Conservation (phyloP, 23 tunicate genomes). For the Trididemnum miniatum region DNA sequence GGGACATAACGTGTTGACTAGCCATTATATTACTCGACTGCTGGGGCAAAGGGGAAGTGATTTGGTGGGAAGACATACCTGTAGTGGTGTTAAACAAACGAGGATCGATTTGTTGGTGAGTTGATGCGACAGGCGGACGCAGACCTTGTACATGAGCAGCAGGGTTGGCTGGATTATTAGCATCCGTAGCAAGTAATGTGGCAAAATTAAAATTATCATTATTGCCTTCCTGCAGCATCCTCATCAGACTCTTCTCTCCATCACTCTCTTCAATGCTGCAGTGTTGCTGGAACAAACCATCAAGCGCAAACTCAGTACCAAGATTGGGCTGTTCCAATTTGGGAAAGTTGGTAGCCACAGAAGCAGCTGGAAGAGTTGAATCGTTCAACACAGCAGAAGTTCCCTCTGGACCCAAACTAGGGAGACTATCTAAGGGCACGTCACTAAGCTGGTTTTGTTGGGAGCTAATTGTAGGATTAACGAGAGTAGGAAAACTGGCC, state of each 20-base stretch:
- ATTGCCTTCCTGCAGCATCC: neutral
- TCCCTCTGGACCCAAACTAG: constrained; percentile 26
- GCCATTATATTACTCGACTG: neutral
- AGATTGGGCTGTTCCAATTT: constrained; percentile 8
- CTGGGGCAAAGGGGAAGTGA: neutral
- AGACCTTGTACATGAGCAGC: neutral
- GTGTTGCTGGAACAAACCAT: neutral
- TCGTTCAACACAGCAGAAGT: constrained; percentile 9
- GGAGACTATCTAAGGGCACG: constrained; percentile 18
- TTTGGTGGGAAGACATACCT: neutral
- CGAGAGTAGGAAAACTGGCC: neutral
- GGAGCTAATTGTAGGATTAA: neutral
- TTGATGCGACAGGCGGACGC: neutral
- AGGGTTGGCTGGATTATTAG: neutral
- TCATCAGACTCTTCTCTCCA: neutral
- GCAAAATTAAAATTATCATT: too few relatives aligned
- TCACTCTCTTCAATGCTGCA: constrained; percentile 28
- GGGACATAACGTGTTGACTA: neutral
- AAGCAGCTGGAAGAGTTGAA: neutral
- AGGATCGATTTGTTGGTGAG: neutral
- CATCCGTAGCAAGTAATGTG: too few relatives aligned
- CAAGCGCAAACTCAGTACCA: neutral
- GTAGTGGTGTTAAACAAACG: too few relatives aligned
- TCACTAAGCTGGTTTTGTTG: neutral
- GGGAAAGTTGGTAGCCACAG: neutral